These are phyloP conservation scores for Watsonalla binaria DNA, from an alignment of 2,888 invertebrate species.

Conservation along the genomic window DNA sequence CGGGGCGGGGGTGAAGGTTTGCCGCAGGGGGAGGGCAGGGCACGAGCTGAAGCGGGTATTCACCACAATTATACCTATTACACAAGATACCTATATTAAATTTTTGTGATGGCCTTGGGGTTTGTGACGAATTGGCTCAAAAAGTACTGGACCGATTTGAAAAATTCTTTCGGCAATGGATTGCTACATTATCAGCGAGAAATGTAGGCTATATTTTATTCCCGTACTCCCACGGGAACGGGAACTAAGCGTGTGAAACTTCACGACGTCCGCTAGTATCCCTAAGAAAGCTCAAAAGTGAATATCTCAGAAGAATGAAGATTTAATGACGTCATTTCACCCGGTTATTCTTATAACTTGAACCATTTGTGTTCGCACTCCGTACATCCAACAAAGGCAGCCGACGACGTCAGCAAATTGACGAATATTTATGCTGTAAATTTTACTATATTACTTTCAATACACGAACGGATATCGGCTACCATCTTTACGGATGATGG, in stretches of 20 bases:
- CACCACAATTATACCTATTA: too few species aligned
- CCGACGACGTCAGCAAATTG: constrained; percentile 51
- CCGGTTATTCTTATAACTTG: constrained; percentile 21
- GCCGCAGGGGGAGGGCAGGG: constrained; percentile 14
- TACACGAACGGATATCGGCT: constrained; percentile 14
- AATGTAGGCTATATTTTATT: too few species aligned
- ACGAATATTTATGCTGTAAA: constrained; percentile 65
- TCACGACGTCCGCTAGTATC: too few species aligned
- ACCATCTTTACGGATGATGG: constrained; percentile 18
- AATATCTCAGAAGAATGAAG: background rate
- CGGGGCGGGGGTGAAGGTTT: constrained; percentile 34
- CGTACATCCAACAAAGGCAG: constrained; percentile 49
- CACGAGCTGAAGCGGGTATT: constrained; percentile 9
- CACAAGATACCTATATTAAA: too few species aligned
- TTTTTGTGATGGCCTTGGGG: too few species aligned
- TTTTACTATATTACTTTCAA: constrained; percentile 35
- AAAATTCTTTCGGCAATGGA: too few species aligned
- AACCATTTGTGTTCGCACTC: constrained; percentile 27
- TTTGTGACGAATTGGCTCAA: too few species aligned
- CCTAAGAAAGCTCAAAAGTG: too few species aligned
- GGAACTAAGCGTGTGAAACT: too few species aligned
- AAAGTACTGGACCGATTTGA: too few species aligned
- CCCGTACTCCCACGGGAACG: too few species aligned
- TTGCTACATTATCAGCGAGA: too few species aligned
- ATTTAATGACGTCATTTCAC: background rate